Conservation (phyloP, 1,140 invertebrate genomes). For the Caenorhabditis tropicalis region DNA sequence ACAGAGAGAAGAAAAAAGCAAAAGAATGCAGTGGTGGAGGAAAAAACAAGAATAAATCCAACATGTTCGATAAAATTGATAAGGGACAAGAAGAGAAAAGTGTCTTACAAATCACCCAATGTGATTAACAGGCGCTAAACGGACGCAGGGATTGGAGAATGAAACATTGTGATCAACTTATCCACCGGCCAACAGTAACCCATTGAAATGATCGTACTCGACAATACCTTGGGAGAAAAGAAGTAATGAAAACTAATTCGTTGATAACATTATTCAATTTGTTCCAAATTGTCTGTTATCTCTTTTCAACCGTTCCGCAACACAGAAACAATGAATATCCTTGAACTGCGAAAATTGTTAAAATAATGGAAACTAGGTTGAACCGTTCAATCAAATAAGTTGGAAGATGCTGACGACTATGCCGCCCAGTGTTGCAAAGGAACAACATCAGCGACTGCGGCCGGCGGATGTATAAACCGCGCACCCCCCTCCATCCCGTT, state of each 20-base stretch:
- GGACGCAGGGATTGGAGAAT: neutral
- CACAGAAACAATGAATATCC: slow-evolving; percentile 2
- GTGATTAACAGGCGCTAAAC: slow-evolving; percentile 35
- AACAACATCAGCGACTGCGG: neutral
- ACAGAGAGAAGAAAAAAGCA: neutral
- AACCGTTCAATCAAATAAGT: slow-evolving; percentile 44
- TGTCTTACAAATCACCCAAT: slow-evolving; percentile 30
- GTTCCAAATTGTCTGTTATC: neutral
- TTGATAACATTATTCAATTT: neutral
- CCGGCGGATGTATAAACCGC: neutral
- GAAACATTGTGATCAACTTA: neutral
- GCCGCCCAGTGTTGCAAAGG: neutral
- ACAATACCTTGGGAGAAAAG: no score
- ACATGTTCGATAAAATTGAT: slow-evolving; percentile 19
- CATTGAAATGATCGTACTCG: no score
- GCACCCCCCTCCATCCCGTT: neutral
- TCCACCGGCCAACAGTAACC: neutral
- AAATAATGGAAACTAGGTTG: slow-evolving; percentile 40
- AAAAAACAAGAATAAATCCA: neutral
- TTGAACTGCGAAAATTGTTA: slow-evolving; percentile 22
- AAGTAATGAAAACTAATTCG: neutral
- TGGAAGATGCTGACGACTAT: slow-evolving; percentile 15
- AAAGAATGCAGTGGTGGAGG: neutral
- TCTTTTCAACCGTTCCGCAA: neutral
- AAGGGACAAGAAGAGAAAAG: slow-evolving; percentile 15